Evolutionary conservation across 2,113 vertebrate species (phyloP).

Genomic region (Bufo bufo): DNA sequence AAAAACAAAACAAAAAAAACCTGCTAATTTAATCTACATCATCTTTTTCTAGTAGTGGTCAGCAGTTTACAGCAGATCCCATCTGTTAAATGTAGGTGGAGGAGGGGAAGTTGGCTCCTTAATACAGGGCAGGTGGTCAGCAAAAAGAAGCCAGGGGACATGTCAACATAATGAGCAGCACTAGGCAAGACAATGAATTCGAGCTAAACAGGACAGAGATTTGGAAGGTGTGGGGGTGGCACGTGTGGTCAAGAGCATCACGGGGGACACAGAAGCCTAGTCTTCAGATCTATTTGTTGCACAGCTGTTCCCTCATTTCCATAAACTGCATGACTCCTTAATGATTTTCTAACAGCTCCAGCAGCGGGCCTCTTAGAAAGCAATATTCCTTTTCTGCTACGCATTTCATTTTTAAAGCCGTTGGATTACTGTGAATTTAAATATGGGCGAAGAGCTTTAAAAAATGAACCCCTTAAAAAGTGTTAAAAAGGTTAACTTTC

Average conservation of each 20-base stretch:
- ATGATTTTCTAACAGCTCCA: background rate
- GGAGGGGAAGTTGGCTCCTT: constrained; percentile 6
- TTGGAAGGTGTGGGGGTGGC: constrained; percentile 38
- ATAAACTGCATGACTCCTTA: constrained; percentile 37
- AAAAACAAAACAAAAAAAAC: no score
- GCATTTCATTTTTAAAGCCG: background rate
- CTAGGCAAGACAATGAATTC: constrained; percentile 36
- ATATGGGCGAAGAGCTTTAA: background rate
- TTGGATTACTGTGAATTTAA: background rate
- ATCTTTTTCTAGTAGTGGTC: background rate
- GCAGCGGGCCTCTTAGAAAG: background rate
- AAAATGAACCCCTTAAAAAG: background rate
- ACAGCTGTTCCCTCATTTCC: constrained; percentile 41
- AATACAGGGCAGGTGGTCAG: constrained; percentile 52
- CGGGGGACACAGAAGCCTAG: background rate
- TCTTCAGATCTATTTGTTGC: constrained; percentile 24
- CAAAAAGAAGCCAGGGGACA: constrained; percentile 40
- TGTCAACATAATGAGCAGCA: constrained; percentile 48
- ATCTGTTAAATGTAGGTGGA: constrained; percentile 37
- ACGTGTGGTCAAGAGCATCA: constrained; percentile 43
- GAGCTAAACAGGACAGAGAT: constrained; percentile 30
- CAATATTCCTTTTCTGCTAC: background rate
- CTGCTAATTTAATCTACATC: background rate
- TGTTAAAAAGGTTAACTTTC: no score
- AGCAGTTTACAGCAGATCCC: constrained; percentile 19